Percentiles rank a stretch among this genome's conserved stretches.
Conservation (phyloP, 64 coral and sea anemone species). For the Montipora efflorescens region DNA sequence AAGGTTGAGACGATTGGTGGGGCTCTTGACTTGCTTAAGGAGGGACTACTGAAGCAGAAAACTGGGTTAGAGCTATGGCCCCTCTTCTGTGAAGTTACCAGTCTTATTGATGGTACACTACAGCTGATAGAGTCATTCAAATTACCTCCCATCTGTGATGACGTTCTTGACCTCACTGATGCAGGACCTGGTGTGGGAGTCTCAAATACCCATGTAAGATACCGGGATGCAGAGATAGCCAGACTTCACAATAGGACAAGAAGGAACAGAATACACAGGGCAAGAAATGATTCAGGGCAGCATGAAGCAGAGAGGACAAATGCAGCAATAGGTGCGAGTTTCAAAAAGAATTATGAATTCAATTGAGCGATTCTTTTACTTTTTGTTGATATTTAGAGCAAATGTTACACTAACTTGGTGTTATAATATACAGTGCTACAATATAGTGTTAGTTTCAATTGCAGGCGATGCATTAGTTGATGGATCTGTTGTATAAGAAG, state of each 20-base stretch:
- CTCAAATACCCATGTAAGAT: conserved; percentile 32
- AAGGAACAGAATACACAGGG: not conserved
- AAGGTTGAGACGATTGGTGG: too few species aligned
- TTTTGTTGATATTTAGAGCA: too few species aligned
- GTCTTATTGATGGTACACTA: conserved; percentile 14
- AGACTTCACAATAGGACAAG: conserved; percentile 1
- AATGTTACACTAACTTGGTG: too few species aligned
- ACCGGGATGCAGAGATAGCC: conserved; percentile 25
- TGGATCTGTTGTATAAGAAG: not conserved
- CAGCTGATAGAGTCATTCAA: conserved; percentile 1
- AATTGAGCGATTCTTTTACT: too few species aligned
- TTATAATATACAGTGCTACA: too few species aligned
- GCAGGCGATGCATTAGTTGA: too few species aligned
- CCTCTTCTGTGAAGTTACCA: not conserved
- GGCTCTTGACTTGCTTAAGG: too few species aligned
- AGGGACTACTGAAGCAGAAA: too few species aligned
- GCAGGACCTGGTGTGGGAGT: conserved; percentile 50
- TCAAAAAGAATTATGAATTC: too few species aligned
- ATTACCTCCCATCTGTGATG: conserved; percentile 6
- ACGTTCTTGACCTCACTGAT: conserved; percentile 14
- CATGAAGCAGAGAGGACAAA: not conserved
- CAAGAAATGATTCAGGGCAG: conserved; percentile 14
- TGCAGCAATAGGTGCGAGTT: too few species aligned
- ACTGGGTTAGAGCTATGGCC: too few species aligned
- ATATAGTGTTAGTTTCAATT: too few species aligned